Percentiles rank a stretch among this genome's conserved stretches.
phyloP scores from a whole-genome alignment of 2,888 invertebrate genomes.

The Piscicola geometra region DNA sequence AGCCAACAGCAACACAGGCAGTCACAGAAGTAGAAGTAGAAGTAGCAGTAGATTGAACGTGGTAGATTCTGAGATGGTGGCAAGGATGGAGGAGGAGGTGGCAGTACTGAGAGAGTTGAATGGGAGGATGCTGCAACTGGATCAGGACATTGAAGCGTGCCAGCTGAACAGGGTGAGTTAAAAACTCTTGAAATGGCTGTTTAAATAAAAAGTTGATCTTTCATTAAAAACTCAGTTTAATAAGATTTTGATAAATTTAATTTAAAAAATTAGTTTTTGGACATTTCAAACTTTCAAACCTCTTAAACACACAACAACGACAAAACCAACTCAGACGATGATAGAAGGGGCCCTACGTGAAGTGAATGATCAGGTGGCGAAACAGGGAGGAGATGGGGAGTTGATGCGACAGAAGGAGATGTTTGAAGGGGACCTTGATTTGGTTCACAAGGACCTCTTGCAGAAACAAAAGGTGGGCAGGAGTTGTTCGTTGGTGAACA shows the following conservation, averaged over 20 bases:
- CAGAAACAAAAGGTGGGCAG: slow-evolving; percentile 90
- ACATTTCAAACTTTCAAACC: background rate
- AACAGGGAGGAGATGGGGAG: slow-evolving; percentile 62
- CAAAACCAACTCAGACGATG: slow-evolving; percentile 49
- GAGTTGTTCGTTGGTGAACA: too few relatives aligned
- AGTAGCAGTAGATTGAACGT: too few relatives aligned
- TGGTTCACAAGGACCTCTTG: slow-evolving; percentile 78
- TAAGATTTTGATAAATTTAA: too few relatives aligned
- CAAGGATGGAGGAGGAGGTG: slow-evolving; percentile 52
- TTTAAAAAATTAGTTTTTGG: too few relatives aligned
- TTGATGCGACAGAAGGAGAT: slow-evolving; percentile 68
- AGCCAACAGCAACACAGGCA: background rate
- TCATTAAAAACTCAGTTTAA: too few relatives aligned
- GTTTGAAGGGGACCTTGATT: slow-evolving; percentile 72
- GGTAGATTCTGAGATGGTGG: slow-evolving; percentile 51
- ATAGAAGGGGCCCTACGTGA: slow-evolving; percentile 52
- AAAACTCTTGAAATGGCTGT: too few relatives aligned
- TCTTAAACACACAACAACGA: background rate
- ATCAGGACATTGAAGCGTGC: background rate
- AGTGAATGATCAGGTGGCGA: slow-evolving; percentile 47
- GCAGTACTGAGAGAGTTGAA: slow-evolving; percentile 66
- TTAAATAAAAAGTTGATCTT: too few relatives aligned
- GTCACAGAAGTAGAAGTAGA: slow-evolving; percentile 45
- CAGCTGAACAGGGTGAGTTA: background rate
- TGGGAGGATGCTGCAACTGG: slow-evolving; percentile 48